phyloP scores from a whole-genome alignment of 2,888 invertebrate species.

The Stictocephala bisonia region DNA sequence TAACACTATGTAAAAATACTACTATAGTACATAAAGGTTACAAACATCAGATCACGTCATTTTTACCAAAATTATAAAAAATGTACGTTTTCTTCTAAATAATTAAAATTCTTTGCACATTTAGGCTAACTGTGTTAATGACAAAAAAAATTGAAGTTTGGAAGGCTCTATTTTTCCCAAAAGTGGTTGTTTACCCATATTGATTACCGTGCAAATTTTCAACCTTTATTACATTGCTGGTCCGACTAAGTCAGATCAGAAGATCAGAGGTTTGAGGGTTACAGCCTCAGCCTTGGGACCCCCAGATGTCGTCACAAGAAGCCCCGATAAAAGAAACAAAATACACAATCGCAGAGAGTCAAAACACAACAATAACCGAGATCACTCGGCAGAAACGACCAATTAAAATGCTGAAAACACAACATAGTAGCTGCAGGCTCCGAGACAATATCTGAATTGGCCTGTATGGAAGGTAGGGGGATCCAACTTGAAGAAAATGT shows the following conservation, averaged over 20 bases:
- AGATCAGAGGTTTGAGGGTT: slow-evolving; percentile 24
- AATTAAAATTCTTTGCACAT: no score
- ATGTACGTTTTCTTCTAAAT: no score
- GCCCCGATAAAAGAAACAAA: slow-evolving; percentile 56
- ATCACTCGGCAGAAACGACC: slow-evolving; percentile 23
- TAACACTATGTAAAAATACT: no score
- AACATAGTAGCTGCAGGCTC: not conserved
- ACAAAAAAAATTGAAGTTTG: not conserved
- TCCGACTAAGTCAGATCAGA: slow-evolving; percentile 44
- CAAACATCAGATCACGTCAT: no score
- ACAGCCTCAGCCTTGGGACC: slow-evolving; percentile 18
- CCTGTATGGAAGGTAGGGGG: no score
- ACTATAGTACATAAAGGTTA: no score
- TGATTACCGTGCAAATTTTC: slow-evolving; percentile 40
- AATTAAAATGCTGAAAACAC: slow-evolving; percentile 21
- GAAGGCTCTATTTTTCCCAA: slow-evolving; percentile 14
- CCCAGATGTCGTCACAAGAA: slow-evolving; percentile 11
- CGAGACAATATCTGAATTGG: no score
- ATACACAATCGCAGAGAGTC: slow-evolving; percentile 56
- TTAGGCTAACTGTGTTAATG: no score
- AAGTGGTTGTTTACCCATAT: slow-evolving; percentile 6
- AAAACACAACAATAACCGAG: slow-evolving; percentile 45
- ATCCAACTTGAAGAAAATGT: no score
- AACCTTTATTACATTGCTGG: slow-evolving; percentile 41
- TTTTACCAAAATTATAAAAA: no score